A percentile compares a stretch with the other conserved stretches of the same genome.
Conservation (phyloP, 1,140 invertebrate genomes). For the Parapsyche elsis region DNA sequence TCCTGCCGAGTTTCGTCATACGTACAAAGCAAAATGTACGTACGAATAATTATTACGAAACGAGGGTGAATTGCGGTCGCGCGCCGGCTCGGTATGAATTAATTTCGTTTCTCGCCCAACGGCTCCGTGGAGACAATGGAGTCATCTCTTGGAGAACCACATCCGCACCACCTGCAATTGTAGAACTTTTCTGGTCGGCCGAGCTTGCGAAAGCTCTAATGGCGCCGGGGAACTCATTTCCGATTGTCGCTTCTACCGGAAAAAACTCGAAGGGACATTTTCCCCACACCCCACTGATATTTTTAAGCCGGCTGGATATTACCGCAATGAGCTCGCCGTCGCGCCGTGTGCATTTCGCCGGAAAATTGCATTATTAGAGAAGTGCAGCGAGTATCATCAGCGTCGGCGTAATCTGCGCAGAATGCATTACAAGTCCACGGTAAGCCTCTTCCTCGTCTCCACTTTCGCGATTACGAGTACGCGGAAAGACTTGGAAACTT, state of each 20-base stretch:
- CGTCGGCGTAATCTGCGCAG: conserved; percentile 24
- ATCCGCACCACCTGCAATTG: conserved; percentile 4
- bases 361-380: conserved; percentile 49
- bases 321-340: too few species aligned
- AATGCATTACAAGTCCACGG: conserved; percentile 34
- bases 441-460: conserved; percentile 31
- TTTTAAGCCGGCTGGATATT: neutral
- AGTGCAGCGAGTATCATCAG: conserved; percentile 34
- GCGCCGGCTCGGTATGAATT: neutral
- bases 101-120: neutral
- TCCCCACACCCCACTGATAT: neutral
- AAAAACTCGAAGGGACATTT: neutral
- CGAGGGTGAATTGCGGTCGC: too few species aligned
- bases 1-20: too few species aligned
- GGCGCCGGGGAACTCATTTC: too few species aligned
- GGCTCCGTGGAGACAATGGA: too few species aligned
- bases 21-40: conserved; percentile 2
- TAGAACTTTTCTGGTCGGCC: too few species aligned
- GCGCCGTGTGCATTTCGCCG: conserved; percentile 30
- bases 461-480: neutral
- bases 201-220: too few species aligned
- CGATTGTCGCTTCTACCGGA: neutral
- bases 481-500: conserved; percentile 9
- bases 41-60: conserved; percentile 11
- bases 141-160: neutral